Base-by-base conservation (phyloP, 2,888 invertebrate species). In the Drosophila rubida region DNA sequence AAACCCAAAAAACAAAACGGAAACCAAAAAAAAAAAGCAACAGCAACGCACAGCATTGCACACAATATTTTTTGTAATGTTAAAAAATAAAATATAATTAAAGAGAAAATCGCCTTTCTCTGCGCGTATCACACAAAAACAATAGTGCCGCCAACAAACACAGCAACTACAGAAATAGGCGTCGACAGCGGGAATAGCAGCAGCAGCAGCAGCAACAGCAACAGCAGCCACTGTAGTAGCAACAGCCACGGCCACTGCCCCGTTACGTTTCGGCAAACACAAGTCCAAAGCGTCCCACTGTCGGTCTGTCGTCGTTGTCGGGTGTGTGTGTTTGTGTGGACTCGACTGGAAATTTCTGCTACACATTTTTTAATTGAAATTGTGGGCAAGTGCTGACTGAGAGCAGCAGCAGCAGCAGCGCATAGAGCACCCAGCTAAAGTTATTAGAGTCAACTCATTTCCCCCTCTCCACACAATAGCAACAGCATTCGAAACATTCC, bases 61-160 rank as follows among this genome's bases (percentile, higher is more conserved):
- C 51, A 85, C 78, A 72, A 75, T 74, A 49, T 70, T 80, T 60
- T 48, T 72, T 76, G 63, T 81, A 82, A 72, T 72, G 68, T 75
- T 75, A 69, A 81, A 82, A 82, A 75, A 85, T 80, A 85, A 82
- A 82, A 82, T 82, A 85, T 82, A 82, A 82, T 82, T 82, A 82
- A 82, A 82, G 82, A 85, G 82, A 82, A 82, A 82, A 82, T 80
- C 82, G 82, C 82, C 82, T 82, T 82, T 82, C 82, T 82, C 75
- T 81, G 72, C 73, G 73, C 80, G 68, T 79, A 79, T 78, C 86
- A 82, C 86, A 82, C 86, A 82, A 82, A 82, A 82, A 82, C 82
- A 82, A 82, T 82, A 82, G 86, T 75, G 78, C 75, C 70, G 67
- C 69, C 76, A 78, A 55, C 74, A 76, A 68, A 30, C 45, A 49